Conservation (phyloP, 1,140 invertebrate species). For the Helicoverpa zea region DNA sequence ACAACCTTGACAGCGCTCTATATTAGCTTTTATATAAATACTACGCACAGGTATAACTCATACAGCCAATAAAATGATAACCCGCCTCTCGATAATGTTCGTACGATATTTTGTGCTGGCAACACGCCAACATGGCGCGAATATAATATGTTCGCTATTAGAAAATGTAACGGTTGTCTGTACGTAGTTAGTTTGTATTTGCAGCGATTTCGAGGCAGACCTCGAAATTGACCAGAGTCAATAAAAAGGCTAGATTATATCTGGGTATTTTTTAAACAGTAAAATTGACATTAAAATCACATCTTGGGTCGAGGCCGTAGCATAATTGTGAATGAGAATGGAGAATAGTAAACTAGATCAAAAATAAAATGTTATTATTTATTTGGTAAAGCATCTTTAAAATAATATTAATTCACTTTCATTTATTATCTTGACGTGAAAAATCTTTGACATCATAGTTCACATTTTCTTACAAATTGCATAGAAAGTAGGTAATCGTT, state of each 20-base stretch:
- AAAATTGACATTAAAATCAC: no score
- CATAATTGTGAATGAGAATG: no score
- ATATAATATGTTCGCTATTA: slow-evolving; percentile 18
- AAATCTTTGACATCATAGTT: no score
- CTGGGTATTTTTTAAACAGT: not conserved
- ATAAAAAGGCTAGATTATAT: not conserved
- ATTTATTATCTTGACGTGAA: no score
- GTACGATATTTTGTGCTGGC: slow-evolving; percentile 29
- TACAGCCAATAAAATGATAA: slow-evolving; percentile 46
- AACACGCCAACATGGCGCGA: slow-evolving; percentile 4
- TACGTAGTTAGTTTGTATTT: not conserved
- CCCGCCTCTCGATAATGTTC: slow-evolving; percentile 46
- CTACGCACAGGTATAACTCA: slow-evolving; percentile 37
- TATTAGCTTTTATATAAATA: slow-evolving; percentile 38
- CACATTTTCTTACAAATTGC: no score
- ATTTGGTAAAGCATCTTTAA: no score
- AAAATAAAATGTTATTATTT: no score
- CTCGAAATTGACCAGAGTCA: not conserved
- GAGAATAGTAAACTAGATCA: no score
- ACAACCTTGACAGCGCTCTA: slow-evolving; percentile 41
- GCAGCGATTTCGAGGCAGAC: not conserved
- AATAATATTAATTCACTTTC: no score
- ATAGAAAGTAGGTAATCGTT: no score
- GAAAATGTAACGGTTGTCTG: slow-evolving; percentile 13
- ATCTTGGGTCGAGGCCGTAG: no score